A percentile compares a stretch with the other conserved stretches of the same genome.
These are phyloP conservation scores for Aricia artaxerxes DNA, from an alignment of 2,888 invertebrate genomes.

Conservation along the genomic window DNA sequence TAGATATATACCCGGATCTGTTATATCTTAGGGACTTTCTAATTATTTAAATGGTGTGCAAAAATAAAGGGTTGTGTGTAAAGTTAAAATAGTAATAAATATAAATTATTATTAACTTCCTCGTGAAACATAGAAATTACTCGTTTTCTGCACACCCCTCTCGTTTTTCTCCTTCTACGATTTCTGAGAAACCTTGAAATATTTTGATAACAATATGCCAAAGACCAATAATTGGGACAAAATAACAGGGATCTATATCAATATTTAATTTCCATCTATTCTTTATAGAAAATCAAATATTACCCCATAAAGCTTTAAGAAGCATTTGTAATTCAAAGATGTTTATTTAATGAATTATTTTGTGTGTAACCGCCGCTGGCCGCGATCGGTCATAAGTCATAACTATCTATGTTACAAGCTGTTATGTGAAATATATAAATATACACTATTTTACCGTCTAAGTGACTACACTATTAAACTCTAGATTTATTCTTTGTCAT, in stretches of 20 bases:
- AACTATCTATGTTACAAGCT: conserved; percentile 60
- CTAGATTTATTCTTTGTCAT: conserved; percentile 87
- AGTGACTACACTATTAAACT: conserved; percentile 81
- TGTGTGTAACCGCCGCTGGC: conserved; percentile 56
- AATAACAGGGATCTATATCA: conserved; percentile 72
- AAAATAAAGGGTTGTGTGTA: conserved; percentile 80
- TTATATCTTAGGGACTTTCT: conserved; percentile 52
- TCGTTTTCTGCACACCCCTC: conserved; percentile 55
- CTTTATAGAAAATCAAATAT: conserved; percentile 48
- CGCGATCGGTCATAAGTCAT: conserved; percentile 47
- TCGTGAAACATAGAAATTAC: conserved; percentile 56
- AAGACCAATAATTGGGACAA: conserved; percentile 76
- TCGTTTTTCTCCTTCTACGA: conserved; percentile 39
- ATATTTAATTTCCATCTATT: conserved; percentile 67
- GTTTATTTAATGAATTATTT: conserved; percentile 60
- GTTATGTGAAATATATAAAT: conserved; percentile 70
- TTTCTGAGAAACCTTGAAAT: conserved; percentile 49
- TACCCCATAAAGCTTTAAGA: conserved; percentile 59
- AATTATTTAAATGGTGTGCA: conserved; percentile 75
- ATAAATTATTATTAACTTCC: conserved; percentile 58
- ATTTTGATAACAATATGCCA: conserved; percentile 69
- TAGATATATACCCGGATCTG: conserved; percentile 51
- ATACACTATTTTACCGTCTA: conserved; percentile 71
- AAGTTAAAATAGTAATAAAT: conserved; percentile 78
- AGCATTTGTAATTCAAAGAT: conserved; percentile 57